Percentiles rank a stretch among this genome's conserved stretches.
Evolutionary conservation across 1,140 invertebrate species (phyloP).

Genomic region (Drosophila melanogaster): DNA sequence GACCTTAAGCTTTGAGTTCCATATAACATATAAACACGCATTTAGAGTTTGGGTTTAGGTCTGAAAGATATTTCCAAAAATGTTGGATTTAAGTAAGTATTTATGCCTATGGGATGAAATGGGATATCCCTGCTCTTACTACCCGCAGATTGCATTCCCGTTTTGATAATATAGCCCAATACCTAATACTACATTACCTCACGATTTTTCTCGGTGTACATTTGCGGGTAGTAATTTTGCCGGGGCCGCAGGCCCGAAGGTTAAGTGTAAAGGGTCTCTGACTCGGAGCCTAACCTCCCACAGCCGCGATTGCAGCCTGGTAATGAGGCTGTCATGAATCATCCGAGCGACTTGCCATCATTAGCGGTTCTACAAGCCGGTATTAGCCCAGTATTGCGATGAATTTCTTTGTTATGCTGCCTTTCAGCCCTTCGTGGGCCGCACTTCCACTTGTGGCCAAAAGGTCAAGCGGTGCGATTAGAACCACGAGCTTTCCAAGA

Average conservation of each 20-base stretch:
- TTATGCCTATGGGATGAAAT: too few species aligned
- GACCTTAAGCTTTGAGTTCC: too few species aligned
- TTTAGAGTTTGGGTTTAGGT: too few species aligned
- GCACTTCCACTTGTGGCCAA: slow-evolving; percentile 17
- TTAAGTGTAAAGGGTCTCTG: slow-evolving; percentile 71
- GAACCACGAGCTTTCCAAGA: slow-evolving; percentile 9
- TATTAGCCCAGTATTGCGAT: slow-evolving; percentile 42
- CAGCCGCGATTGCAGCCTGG: slow-evolving; percentile 11
- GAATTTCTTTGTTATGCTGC: slow-evolving; percentile 3
- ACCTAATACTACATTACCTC: too few species aligned
- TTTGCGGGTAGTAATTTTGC: background rate
- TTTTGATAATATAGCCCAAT: too few species aligned
- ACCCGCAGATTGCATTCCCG: too few species aligned
- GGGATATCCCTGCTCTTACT: too few species aligned
- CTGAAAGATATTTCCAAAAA: too few species aligned
- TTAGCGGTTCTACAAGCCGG: slow-evolving; percentile 40
- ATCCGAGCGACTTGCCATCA: slow-evolving; percentile 45
- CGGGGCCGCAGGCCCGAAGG: slow-evolving; percentile 58
- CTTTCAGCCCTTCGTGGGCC: slow-evolving; percentile 10
- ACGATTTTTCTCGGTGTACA: background rate
- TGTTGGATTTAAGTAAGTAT: too few species aligned
- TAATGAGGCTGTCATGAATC: slow-evolving; percentile 51
- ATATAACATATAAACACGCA: too few species aligned
- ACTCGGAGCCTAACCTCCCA: slow-evolving; percentile 35
- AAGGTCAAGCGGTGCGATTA: slow-evolving; percentile 31